Evolutionary conservation across 2,797 vertebrate genomes (phyloP).

Genomic region (Hippoglossus hippoglossus): DNA sequence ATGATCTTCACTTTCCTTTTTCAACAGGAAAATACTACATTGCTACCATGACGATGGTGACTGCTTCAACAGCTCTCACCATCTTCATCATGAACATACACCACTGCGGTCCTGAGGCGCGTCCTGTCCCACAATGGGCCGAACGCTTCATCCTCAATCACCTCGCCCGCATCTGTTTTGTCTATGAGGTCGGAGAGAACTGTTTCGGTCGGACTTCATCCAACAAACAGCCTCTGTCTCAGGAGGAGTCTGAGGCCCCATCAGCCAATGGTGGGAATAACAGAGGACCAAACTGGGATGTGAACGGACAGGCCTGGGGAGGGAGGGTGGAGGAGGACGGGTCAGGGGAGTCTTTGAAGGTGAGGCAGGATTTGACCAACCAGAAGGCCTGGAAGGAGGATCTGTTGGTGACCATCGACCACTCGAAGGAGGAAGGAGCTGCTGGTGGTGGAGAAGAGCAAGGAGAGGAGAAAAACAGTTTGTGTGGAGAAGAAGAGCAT

Average conservation of each 20-base stretch:
- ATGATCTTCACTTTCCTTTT: background rate
- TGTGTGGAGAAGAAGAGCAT: background rate
- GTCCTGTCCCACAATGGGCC: constrained; percentile 88
- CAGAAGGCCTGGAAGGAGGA: constrained; percentile 62
- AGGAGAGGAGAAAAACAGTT: background rate
- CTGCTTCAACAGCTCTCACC: constrained; percentile 90
- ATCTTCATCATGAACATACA: constrained; percentile 96
- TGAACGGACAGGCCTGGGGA: constrained; percentile 51
- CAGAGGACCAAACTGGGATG: constrained; percentile 44
- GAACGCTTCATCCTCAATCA: constrained; percentile 84
- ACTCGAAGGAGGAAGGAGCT: constrained; percentile 42
- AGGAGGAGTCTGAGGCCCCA: constrained; percentile 31
- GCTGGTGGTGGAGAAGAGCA: background rate
- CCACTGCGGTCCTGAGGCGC: constrained; percentile 89
- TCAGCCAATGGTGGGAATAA: constrained; percentile 2
- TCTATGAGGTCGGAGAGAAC: constrained; percentile 86
- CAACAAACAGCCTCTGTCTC: background rate
- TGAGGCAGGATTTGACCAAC: constrained; percentile 4
- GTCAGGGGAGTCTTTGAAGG: background rate
- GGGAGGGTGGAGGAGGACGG: constrained; percentile 32
- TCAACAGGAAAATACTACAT: constrained; percentile 93
- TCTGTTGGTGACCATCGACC: constrained; percentile 49
- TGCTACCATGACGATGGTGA: constrained; percentile 96
- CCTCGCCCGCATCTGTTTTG: constrained; percentile 87
- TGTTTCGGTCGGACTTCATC: constrained; percentile 62